Conservation (phyloP, 2,888 invertebrate species). For the Lithophane leautieri region DNA sequence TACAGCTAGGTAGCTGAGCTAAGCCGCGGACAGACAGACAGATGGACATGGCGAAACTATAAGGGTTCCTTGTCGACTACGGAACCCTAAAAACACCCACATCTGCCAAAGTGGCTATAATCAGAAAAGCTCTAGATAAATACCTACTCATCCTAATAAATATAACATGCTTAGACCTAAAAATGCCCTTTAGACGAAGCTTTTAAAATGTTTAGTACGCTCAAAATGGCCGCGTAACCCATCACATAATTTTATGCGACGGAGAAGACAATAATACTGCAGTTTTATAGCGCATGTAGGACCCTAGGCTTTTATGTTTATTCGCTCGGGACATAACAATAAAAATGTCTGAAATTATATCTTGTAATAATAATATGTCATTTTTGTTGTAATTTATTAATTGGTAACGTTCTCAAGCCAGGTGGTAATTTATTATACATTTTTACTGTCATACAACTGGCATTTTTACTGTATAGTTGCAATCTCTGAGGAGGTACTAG, state of each 20-base stretch:
- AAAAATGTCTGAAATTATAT: conserved; percentile 56
- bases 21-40: too few relatives aligned
- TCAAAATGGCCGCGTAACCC: conserved; percentile 45
- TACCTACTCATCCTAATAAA: background rate
- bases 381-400: too few relatives aligned
- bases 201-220: conserved; percentile 39
- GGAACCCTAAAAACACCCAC: background rate
- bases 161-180: background rate
- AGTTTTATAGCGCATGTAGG: conserved; percentile 53
- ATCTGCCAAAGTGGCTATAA: background rate
- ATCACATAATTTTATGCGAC: conserved; percentile 54
- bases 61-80: too few relatives aligned
- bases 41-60: too few relatives aligned
- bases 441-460: too few relatives aligned
- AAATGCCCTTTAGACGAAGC: conserved; percentile 19
- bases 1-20: too few relatives aligned
- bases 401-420: too few relatives aligned
- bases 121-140: background rate
- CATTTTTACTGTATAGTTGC: too few relatives aligned
- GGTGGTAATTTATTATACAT: too few relatives aligned
- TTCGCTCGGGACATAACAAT: conserved; percentile 51
- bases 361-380: conserved; percentile 32
- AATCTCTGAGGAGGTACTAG: too few relatives aligned
- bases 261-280: conserved; percentile 47
- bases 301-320: conserved; percentile 54